Conservation (phyloP, 1,140 invertebrate genomes). For the Scaptomyza pallida region DNA sequence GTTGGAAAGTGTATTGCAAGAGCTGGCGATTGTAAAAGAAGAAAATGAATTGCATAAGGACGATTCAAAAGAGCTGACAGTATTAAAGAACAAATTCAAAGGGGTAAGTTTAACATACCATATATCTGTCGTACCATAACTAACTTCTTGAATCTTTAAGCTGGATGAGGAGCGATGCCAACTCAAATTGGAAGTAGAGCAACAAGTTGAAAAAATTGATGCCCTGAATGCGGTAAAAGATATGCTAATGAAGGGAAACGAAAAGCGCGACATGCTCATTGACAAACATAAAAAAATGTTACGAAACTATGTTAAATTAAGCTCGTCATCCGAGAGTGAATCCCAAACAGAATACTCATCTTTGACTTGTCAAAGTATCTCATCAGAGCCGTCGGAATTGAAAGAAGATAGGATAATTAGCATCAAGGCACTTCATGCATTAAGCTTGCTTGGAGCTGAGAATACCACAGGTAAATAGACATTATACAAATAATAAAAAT, state of each 20-base stretch:
- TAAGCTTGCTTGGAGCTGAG: slow-evolving; percentile 12
- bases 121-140: neutral
- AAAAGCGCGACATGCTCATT: slow-evolving; percentile 18
- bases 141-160: neutral
- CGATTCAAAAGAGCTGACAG: neutral
- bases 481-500: too few species aligned
- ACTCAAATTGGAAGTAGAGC: neutral
- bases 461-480: slow-evolving; percentile 2
- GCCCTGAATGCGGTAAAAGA: slow-evolving; percentile 19
- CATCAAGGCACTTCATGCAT: neutral
- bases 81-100: neutral
- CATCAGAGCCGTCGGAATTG: neutral
- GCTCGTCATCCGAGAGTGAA: neutral
- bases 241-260: slow-evolving; percentile 19
- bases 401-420: neutral
- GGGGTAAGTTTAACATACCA: neutral
- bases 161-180: neutral
- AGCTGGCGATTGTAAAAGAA: neutral
- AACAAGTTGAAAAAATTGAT: neutral
- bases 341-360: neutral
- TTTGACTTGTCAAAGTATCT: neutral
- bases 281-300: neutral
- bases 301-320: neutral
- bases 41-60: neutral
- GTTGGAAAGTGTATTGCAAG: neutral